Evolutionary conservation across 2,797 vertebrate species (phyloP).

Genomic region (Tolypeutes matacus): DNA sequence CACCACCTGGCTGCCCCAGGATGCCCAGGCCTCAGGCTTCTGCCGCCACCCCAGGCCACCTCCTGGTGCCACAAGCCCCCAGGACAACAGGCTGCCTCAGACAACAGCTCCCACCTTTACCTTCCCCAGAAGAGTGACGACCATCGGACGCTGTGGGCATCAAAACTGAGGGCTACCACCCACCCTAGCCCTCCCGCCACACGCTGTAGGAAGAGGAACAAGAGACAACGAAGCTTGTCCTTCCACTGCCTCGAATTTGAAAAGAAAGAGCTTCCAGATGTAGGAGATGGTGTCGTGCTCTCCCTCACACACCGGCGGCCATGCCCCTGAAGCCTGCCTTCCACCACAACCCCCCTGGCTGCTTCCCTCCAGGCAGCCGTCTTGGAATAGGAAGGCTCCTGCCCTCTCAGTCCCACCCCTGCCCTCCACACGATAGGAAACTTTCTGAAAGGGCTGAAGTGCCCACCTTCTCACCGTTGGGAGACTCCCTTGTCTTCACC

Average conservation of each 20-base stretch:
- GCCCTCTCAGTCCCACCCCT: neutral
- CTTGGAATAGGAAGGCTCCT: neutral
- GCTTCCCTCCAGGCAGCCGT: neutral
- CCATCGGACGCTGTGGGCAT: accelerated
- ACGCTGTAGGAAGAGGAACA: accelerated
- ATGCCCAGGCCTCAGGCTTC: neutral
- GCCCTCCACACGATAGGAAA: neutral
- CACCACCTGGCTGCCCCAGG: accelerated
- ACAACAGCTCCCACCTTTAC: neutral
- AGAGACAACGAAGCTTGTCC: neutral
- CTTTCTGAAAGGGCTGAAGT: neutral
- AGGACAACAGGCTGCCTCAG: neutral
- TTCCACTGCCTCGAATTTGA: conserved; percentile 26
- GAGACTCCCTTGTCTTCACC: accelerated
- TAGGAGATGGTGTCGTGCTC: neutral
- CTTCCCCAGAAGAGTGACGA: neutral
- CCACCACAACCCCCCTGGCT: neutral
- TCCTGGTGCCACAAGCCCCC: neutral
- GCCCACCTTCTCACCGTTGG: neutral
- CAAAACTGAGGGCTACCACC: neutral
- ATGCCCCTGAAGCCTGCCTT: neutral
- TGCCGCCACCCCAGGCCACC: neutral
- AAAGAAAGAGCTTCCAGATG: neutral
- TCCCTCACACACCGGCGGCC: neutral
- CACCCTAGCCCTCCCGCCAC: neutral